phyloP scores from a whole-genome alignment of 2,888 invertebrate genomes.

The Hirtodrosophila histrioides region DNA sequence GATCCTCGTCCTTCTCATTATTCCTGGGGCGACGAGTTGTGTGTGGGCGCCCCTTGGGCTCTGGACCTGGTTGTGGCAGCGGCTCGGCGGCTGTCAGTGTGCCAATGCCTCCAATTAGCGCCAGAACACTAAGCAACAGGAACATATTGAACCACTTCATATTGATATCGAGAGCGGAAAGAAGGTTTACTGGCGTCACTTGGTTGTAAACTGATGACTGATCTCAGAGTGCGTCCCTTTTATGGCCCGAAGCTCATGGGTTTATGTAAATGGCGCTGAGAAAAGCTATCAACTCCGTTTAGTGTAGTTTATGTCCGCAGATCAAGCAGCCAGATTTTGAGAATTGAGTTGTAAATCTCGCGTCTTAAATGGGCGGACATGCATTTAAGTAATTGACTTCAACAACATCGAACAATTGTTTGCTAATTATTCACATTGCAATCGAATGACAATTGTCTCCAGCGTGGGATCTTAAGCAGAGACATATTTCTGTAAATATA shows the following conservation, averaged over 20 bases:
- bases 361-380: conserved; percentile 72
- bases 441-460: conserved; percentile 23
- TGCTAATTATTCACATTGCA: conserved; percentile 29
- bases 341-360: conserved; percentile 82
- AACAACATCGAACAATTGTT: conserved; percentile 39
- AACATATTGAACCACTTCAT: conserved; percentile 82
- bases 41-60: conserved; percentile 80
- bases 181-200: conserved; percentile 17
- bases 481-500: conserved; percentile 5
- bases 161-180: conserved; percentile 8
- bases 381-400: conserved; percentile 71
- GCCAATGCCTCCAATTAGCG: conserved; percentile 75
- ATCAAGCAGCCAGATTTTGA: conserved; percentile 47
- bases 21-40: conserved; percentile 78
- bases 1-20: conserved; percentile 63
- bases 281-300: conserved; percentile 72
- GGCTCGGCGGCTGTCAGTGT: conserved; percentile 74
- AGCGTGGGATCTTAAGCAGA: conserved; percentile 33
- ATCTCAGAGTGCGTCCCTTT: conserved; percentile 32
- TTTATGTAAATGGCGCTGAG: conserved; percentile 50
- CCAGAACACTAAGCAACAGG: conserved; percentile 77
- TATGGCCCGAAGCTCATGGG: conserved; percentile 39
- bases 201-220: conserved; percentile 44
- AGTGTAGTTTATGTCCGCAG: conserved; percentile 64
- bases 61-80: conserved; percentile 63